Evolutionary conservation across 1,140 invertebrate species (phyloP), one percentile per base, ranked within the genome.

Genomic region (Caerostris darwini): DNA sequence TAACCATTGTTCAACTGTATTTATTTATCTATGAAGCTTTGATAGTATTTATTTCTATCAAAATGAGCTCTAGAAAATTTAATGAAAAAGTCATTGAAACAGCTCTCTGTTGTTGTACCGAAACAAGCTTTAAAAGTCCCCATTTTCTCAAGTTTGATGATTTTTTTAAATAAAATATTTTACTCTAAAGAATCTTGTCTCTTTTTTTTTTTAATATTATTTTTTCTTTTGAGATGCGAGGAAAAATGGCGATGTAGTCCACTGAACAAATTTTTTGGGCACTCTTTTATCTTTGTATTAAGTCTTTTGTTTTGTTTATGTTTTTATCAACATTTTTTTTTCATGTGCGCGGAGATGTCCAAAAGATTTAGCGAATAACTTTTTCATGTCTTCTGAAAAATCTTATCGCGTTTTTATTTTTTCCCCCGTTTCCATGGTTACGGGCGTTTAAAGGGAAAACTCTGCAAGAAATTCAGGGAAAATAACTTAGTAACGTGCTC

Each of bases 191-290:
- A 8, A 85, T 58, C 58, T 5, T 85, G 17, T 17, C 57, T 17
- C 93, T 53, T 58, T 7, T 59, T 86, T 57, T 54, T 19, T 17
- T 54, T 7, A n/a, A 7, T 58, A 17, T 59, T 50, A 50, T 17
- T 61, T 53, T 85, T 58, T 50, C n/a, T 19, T 10, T 71, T 34
- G 34, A 69, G 54, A 56, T 8, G n/a, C 17, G 88, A 14, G 61
- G 57, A 90, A 90, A 90, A 90, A 90, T 58, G 88, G 57, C 77
- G 69, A 71, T 90, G 64, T 77, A 90, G 61, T 53, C 57, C 77
- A 77, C 56, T 17, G 7, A 90, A 77, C 64, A 90, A 71, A 58
- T 90, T 90, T 58, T 77, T 90, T 5, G 64, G 4, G 58, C 17
- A 56, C n/a, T 90, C 64, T 88, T 19, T 90, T 90, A 71, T 71